These are phyloP conservation scores for Cynopterus brachyotis DNA, from an alignment of 2,113 vertebrate species.

Conservation along the genomic window DNA sequence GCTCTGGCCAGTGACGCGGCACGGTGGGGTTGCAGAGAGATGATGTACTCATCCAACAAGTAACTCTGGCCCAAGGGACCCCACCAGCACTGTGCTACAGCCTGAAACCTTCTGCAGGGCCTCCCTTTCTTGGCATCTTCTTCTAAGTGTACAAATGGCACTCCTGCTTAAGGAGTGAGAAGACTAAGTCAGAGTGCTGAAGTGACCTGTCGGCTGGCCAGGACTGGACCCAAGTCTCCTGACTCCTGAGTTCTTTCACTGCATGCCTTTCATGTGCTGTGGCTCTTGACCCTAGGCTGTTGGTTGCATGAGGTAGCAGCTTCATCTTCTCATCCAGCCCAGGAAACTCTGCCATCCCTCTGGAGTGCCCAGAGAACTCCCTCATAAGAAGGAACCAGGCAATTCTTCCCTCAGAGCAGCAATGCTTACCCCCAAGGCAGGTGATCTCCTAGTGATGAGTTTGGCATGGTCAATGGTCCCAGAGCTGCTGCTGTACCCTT, in stretches of 20 bases:
- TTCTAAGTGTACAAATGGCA: no score
- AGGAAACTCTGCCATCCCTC: neutral
- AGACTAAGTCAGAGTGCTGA: no score
- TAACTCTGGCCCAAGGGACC: neutral
- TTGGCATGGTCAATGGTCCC: neutral
- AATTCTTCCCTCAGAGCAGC: neutral
- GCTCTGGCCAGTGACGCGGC: neutral
- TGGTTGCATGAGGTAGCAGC: no score
- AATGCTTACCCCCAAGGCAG: no score
- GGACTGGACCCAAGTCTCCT: neutral
- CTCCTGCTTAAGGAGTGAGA: neutral
- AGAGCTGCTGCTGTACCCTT: neutral
- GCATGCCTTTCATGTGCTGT: neutral
- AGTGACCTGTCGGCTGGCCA: neutral
- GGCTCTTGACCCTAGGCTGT: neutral
- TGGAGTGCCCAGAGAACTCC: neutral
- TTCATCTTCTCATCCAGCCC: neutral
- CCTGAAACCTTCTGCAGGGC: neutral
- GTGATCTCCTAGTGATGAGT: no score
- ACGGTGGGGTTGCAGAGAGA: neutral
- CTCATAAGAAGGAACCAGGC: rapidly evolving
- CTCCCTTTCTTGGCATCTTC: neutral
- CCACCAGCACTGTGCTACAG: neutral
- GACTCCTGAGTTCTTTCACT: neutral
- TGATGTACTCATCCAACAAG: neutral